Base-by-base conservation (phyloP, 2,113 vertebrate species). In the Otocyon megalotis region DNA sequence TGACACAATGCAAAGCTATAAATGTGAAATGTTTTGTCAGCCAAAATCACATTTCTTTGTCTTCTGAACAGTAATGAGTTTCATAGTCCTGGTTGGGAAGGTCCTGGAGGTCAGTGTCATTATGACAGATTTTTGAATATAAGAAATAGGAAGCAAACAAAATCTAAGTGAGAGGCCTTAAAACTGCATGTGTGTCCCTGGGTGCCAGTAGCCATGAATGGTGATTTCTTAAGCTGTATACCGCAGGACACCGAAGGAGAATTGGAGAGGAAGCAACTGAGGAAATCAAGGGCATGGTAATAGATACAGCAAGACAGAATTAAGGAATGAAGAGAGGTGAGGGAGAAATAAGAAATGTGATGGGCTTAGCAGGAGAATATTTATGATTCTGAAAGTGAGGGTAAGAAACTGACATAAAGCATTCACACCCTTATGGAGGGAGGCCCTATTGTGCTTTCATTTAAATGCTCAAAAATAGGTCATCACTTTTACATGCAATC, bases 111-210 rank as follows among this genome's bases (percentile, higher is more conserved):
- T 81, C 82, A 88, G 28, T 65, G 58, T 84, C 43, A 65, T 92
- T 90, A 86, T 83, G 53, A 76, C 32, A 85, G 53, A 3, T 65
- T 95, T 90, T 84, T 95, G 88, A 94, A 90, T 92, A 88, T 71
- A 85, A 87, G 54, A 95, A 92, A 87, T 3, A 3, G 3, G 30
- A 92, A 63, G 14, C 91, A 79, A 37, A 85, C 28, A 91, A 83
- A 63, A 97, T 82, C 63, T 96, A 97, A 92, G 26, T 77, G 43
- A 81, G 19, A 32, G 71, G 35, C 8, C 79, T 60, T n/a, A 77
- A 92, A 74, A 60, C 67, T 79, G 20, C 48, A 65, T 35, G 22
- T 35, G 13, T 50, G 58, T 92, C 43, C 32, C 30, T 93, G n/a
- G 67, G 62, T 97, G 56, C 86, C 37, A 65, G 77, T 37, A 76